Evolutionary conservation across 2,888 invertebrate genomes (phyloP), one percentile per base, ranked within the genome.

Genomic region (Hydrotaea diabolus): DNA sequence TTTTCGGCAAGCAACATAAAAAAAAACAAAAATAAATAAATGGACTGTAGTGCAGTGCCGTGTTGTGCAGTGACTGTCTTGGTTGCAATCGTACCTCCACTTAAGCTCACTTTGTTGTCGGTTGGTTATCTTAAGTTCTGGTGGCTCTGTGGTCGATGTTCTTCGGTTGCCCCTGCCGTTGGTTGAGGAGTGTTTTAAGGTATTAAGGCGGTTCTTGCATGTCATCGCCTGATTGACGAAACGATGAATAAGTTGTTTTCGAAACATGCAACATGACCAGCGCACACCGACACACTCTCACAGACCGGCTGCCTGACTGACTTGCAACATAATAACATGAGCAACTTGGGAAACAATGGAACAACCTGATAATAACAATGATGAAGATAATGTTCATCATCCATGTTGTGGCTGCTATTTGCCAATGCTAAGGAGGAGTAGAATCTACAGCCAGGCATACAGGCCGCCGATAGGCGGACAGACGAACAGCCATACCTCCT

Each of bases 191-290:
- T 82, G 76, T 85, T 85, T 79, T 62, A 81, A 80, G 87, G 88
- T 85, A 88, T 88, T 89, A 87, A 87, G 89, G 89, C 89, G 89
- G 89, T 88, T 86, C 88, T 88, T 87, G 87, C 89, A 89, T 89
- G 89, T 89, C 89, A 89, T 88, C 89, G 89, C 89, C 89, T 89
- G 89, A 89, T 89, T 89, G 89, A 89, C 88, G 89, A 88, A 89
- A 88, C 88, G 88, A 88, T 89, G 88, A 88, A 87, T 83, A 88
- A 88, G 87, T 87, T 88, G 87, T 87, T 87, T 74, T 77, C 77
- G 53, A 85, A 85, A 53, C 39, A 46, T 59, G 73, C 53, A 79
- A 39, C 17, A 64, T 74, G 64, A 31, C 31, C 62, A 53, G 73
- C 46, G 64, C 62, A 81, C 64, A 71, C 71, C 9, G 3, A 31